phyloP scores from a whole-genome alignment of 2,888 invertebrate species.

The Xanthia icteritia region DNA sequence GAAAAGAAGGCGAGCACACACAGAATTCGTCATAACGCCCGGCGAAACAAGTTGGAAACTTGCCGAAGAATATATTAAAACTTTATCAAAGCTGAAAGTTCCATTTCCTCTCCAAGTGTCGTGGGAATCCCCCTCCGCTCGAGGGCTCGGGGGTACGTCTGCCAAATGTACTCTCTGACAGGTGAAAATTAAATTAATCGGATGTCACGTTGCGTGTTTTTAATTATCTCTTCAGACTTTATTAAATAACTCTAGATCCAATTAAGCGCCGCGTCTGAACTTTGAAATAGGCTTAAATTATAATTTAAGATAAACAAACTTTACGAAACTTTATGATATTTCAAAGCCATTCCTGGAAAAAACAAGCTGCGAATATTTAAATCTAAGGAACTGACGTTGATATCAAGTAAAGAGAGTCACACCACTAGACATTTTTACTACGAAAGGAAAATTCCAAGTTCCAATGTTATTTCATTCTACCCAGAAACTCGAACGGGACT shows the following conservation, averaged over 20 bases:
- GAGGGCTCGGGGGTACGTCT: slow-evolving; percentile 55
- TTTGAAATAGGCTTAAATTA: slow-evolving; percentile 50
- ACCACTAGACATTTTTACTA: slow-evolving; percentile 17
- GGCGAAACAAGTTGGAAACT: slow-evolving; percentile 83
- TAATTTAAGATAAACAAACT: slow-evolving; percentile 56
- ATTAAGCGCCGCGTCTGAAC: slow-evolving; percentile 54
- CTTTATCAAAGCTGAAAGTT: slow-evolving; percentile 89
- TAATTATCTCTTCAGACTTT: slow-evolving; percentile 56
- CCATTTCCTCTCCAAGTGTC: slow-evolving; percentile 82
- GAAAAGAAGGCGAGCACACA: slow-evolving; percentile 73
- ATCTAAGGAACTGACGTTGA: neutral
- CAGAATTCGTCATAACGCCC: slow-evolving; percentile 84
- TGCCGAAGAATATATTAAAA: slow-evolving; percentile 90
- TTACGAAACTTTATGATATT: slow-evolving; percentile 36
- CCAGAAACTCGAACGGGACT: slow-evolving; percentile 17
- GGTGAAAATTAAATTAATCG: slow-evolving; percentile 76
- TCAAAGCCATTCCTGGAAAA: slow-evolving; percentile 16
- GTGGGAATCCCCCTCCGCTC: slow-evolving; percentile 68
- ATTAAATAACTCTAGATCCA: slow-evolving; percentile 59
- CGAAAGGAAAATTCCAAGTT: slow-evolving; percentile 37
- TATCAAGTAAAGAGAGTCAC: slow-evolving; percentile 9
- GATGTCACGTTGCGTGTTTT: slow-evolving; percentile 65
- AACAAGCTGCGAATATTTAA: slow-evolving; percentile 10
- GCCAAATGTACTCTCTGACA: slow-evolving; percentile 60
- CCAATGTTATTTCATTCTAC: slow-evolving; percentile 28